Evolutionary conservation across 2,888 invertebrate genomes (phyloP).

Genomic region (Perdita meconis): DNA sequence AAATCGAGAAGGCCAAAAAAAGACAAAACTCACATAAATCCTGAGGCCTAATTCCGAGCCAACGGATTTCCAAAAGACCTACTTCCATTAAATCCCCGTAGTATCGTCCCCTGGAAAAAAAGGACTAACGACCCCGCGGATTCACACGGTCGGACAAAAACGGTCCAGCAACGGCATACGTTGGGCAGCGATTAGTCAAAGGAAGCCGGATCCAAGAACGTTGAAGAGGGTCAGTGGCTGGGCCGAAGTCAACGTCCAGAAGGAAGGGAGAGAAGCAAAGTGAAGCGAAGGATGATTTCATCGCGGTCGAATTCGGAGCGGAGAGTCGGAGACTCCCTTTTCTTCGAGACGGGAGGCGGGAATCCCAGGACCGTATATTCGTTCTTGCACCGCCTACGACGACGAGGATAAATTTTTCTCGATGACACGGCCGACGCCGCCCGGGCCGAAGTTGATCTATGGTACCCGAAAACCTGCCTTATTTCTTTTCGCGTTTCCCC

Average conservation of each 20-base stretch:
- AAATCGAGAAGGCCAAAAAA: neutral
- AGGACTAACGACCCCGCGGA: conserved; percentile 13
- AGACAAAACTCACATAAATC: neutral
- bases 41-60: neutral
- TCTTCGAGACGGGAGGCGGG: conserved; percentile 57
- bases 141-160: conserved; percentile 24
- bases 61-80: neutral
- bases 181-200: conserved; percentile 54
- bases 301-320: conserved; percentile 62
- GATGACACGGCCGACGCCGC: conserved; percentile 58
- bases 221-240: conserved; percentile 60
- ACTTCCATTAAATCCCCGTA: neutral
- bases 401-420: conserved; percentile 65
- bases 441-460: conserved; percentile 36
- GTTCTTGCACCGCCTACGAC: conserved; percentile 59
- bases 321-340: conserved; percentile 6
- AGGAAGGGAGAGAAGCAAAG: conserved; percentile 35
- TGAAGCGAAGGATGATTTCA: conserved; percentile 64
- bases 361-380: conserved; percentile 64
- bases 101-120: neutral
- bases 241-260: conserved; percentile 62
- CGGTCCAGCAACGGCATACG: conserved; percentile 2
- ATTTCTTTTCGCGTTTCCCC: conserved; percentile 5
- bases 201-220: conserved; percentile 58
- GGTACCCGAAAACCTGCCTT: conserved; percentile 31